These are phyloP conservation scores for Triplophysa dalaica DNA, from an alignment of 2,113 vertebrate species.

Conservation along the genomic window DNA sequence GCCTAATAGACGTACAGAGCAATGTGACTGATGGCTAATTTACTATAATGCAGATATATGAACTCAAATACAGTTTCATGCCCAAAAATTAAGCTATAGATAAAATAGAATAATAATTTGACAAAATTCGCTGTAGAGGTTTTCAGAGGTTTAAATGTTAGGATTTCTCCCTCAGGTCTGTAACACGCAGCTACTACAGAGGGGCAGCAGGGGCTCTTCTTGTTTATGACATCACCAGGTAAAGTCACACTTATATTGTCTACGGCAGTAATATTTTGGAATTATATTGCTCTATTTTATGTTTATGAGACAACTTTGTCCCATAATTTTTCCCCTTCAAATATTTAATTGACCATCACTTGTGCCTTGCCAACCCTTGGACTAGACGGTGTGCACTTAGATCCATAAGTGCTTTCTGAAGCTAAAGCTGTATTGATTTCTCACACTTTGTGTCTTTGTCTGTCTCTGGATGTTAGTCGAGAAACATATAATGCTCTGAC, in stretches of 20 bases:
- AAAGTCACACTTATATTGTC: slow-evolving; percentile 10
- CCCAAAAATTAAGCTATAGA: too few relatives aligned
- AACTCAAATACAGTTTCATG: too few relatives aligned
- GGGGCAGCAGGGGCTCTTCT: slow-evolving; percentile 89
- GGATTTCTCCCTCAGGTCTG: slow-evolving; percentile 76
- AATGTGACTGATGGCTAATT: background rate
- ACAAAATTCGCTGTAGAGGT: too few relatives aligned
- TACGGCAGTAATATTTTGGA: too few relatives aligned
- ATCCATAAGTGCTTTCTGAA: background rate
- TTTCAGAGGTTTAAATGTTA: too few relatives aligned
- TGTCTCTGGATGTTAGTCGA: slow-evolving; percentile 69
- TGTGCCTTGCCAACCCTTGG: too few relatives aligned
- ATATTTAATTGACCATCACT: too few relatives aligned
- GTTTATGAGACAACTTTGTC: too few relatives aligned
- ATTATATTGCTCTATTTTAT: too few relatives aligned
- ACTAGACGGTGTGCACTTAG: background rate
- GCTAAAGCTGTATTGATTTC: background rate
- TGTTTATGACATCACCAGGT: slow-evolving; percentile 94
- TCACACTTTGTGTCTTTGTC: background rate
- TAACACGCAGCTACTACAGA: slow-evolving; percentile 92
- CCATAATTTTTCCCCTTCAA: too few relatives aligned
- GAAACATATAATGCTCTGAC: slow-evolving; percentile 92
- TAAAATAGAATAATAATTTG: too few relatives aligned
- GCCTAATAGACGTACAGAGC: background rate
- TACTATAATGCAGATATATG: background rate